Evolutionary conservation across 37 sponge, comb jelly and placozoan genomes (phyloP), one percentile per base, ranked within the genome.

Genomic region (Axinella damicornis): DNA sequence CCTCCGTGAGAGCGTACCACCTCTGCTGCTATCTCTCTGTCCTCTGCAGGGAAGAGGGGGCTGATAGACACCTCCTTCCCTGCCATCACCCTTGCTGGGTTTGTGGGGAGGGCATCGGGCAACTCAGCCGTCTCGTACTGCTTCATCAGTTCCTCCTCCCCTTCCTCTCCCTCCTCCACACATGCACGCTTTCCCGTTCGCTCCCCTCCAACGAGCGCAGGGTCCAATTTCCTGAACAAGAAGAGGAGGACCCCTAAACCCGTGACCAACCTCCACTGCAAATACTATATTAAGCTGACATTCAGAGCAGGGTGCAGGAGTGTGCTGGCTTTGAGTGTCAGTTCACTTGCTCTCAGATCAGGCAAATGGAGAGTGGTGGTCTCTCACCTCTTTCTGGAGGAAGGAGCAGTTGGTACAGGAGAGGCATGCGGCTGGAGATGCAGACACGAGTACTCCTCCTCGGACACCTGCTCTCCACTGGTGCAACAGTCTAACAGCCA

Each of bases 401-500:
- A 6, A 59, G 38, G 4, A 19, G 17, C 58, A 60, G 64, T 19
- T 65, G 73, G 53, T 14, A 36, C 16, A 60, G 77, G 20, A 36
- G 83, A 38, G 64, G 59, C n/a, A 39, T 69, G 20, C 28, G 83
- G 60, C 28, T 72, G 20, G 27, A 65, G 56, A 17, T 67, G 56
- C 41, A 75, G 69, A 20, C 68, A 75, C 0, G 39, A 14, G 28
- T 90, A 74, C 18, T 64, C 20, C 14, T 63, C 76, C 71, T 85
- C 87, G 21, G 27, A n/a, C n/a, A 67, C 30, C 27, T 55, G 72
- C 61, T 62, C 55, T 36, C 82, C 82, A 25, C 38, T 32, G 1
- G 15, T 69, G 55, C 85, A 89, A 33, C 74, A 84, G 25, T 66
- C 90, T 58, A 89, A 20, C 27, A 89, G 65, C 90, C 90, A 89